Evolutionary conservation across 2,888 invertebrate genomes (phyloP).

Genomic region (Pterostichus niger): DNA sequence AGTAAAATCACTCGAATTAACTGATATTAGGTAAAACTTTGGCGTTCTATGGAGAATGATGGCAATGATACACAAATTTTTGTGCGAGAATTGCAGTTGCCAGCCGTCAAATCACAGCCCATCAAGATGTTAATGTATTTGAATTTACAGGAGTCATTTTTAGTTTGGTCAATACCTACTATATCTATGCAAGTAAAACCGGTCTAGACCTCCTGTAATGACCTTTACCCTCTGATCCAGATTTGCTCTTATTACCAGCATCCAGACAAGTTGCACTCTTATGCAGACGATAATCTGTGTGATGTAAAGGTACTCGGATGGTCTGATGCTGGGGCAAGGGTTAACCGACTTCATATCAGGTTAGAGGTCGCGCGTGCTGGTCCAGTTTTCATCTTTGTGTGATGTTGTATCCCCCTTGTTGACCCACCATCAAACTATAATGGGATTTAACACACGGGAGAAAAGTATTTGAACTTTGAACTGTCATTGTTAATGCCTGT

Average conservation of each 20-base stretch:
- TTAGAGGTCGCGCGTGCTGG: conserved; percentile 44
- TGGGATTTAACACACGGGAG: not conserved
- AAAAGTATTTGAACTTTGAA: conserved; percentile 4
- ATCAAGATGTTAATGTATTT: too few relatives aligned
- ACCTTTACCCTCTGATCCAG: conserved; percentile 35
- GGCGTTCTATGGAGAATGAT: too few relatives aligned
- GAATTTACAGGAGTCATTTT: too few relatives aligned
- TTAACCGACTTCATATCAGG: not conserved
- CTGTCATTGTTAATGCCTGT: not conserved
- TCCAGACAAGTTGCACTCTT: conserved; percentile 34
- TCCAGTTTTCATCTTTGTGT: conserved; percentile 52
- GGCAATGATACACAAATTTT: too few relatives aligned
- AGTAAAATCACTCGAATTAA: too few relatives aligned
- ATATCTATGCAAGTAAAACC: not conserved
- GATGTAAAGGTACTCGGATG: not conserved
- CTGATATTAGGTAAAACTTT: too few relatives aligned
- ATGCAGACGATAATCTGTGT: conserved; percentile 33
- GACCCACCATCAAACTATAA: not conserved
- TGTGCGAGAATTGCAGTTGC: too few relatives aligned
- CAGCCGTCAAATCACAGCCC: too few relatives aligned
- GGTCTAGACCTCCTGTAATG: not conserved
- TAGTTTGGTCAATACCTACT: too few relatives aligned
- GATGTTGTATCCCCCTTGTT: conserved; percentile 36
- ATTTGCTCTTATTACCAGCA: conserved; percentile 30
- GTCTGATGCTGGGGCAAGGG: conserved; percentile 18